phyloP scores from a whole-genome alignment of 2,888 invertebrate genomes.

The Andrena praecox region DNA sequence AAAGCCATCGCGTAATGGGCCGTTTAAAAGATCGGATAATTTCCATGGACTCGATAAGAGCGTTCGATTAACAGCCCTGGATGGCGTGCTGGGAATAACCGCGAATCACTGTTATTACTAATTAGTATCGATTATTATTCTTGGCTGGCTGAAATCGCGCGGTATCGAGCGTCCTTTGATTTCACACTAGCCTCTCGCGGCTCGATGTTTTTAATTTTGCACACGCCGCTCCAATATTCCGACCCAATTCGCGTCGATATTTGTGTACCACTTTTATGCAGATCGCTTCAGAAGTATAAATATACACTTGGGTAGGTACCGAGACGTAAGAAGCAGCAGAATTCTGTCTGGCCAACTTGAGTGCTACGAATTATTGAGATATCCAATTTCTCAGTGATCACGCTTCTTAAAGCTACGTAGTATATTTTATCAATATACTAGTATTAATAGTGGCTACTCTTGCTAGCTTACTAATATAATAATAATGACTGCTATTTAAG shows the following conservation, averaged over 20 bases:
- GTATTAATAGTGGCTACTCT: too few relatives aligned
- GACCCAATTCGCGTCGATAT: background rate
- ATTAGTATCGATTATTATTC: slow-evolving; percentile 33
- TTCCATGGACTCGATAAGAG: slow-evolving; percentile 15
- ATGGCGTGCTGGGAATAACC: slow-evolving; percentile 30
- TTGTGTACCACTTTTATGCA: background rate
- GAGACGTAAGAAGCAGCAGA: too few relatives aligned
- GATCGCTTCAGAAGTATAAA: too few relatives aligned
- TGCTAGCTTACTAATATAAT: too few relatives aligned
- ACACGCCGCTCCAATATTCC: background rate
- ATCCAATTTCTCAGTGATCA: too few relatives aligned
- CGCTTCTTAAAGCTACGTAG: too few relatives aligned
- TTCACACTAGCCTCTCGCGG: background rate
- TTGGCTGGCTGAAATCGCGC: background rate
- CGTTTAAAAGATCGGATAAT: slow-evolving; percentile 32
- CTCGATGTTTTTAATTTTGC: background rate
- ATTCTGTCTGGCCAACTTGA: too few relatives aligned
- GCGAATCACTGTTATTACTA: slow-evolving; percentile 29
- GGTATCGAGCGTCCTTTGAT: background rate
- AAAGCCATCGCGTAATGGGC: slow-evolving; percentile 9
- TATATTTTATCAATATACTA: too few relatives aligned
- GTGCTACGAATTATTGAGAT: too few relatives aligned
- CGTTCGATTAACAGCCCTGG: slow-evolving; percentile 24
- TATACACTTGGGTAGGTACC: too few relatives aligned
- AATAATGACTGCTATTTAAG: too few relatives aligned